A percentile compares a stretch with the other conserved stretches of the same genome.
Evolutionary conservation across 2,888 invertebrate species (phyloP).

Genomic region (Strigamia crassipes): DNA sequence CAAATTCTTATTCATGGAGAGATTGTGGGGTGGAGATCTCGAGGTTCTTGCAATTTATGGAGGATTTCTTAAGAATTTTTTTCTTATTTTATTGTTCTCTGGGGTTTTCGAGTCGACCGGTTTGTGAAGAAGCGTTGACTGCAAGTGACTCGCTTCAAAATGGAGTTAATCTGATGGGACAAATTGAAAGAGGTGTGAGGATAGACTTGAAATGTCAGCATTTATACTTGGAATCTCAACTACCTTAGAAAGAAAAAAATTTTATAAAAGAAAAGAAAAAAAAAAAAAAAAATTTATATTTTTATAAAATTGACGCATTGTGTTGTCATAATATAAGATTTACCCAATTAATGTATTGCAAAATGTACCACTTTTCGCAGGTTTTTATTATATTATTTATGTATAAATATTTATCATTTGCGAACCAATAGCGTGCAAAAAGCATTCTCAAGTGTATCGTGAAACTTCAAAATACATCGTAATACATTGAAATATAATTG

Average conservation of each 20-base stretch:
- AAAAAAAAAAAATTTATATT: too few relatives aligned
- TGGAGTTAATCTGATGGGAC: conserved; percentile 28
- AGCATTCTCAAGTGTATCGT: too few relatives aligned
- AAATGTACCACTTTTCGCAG: too few relatives aligned
- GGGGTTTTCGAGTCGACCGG: conserved; percentile 2
- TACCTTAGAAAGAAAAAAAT: not conserved
- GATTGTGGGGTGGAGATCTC: not conserved
- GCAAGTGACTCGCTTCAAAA: conserved; percentile 8
- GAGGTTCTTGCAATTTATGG: not conserved
- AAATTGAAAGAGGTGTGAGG: conserved; percentile 24
- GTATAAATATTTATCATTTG: too few relatives aligned
- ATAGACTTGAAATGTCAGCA: conserved; percentile 14
- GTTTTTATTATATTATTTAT: too few relatives aligned
- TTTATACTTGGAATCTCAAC: not conserved
- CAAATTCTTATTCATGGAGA: conserved; percentile 24
- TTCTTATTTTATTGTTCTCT: conserved; percentile 10
- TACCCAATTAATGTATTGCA: too few relatives aligned
- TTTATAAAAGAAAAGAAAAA: too few relatives aligned
- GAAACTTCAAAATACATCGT: too few relatives aligned
- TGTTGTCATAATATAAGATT: too few relatives aligned
- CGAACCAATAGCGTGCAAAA: too few relatives aligned
- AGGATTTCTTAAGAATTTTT: conserved; percentile 17
- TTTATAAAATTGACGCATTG: too few relatives aligned
- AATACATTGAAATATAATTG: too few relatives aligned
- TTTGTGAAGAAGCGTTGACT: not conserved